Base-by-base conservation (phyloP, 1,140 invertebrate genomes). In the Formica selysi region DNA sequence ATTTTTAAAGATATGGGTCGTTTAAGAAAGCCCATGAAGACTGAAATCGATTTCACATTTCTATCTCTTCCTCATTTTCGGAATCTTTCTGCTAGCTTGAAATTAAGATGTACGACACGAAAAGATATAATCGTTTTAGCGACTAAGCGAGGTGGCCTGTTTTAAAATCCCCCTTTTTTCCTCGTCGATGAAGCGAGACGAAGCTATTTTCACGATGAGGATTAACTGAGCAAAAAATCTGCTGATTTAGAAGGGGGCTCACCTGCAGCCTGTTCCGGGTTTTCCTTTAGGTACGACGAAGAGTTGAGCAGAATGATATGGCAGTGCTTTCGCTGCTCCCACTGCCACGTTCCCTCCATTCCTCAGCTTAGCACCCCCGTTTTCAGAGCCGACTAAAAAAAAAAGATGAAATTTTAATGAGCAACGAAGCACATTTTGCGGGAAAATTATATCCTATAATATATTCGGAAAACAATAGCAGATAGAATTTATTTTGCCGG, bases 311-410 rank as follows among this genome's bases (percentile, higher is more conserved):
- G 92, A 93, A 93, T 93, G 91, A 91, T 94, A 93, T 92, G 92
- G 94, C 94, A 94, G 94, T 95, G 95, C 93, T 94, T 93, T 93
- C 93, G 94, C 94, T 95, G 94, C 93, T 93, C 93, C 92, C 93
- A 93, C 90, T 93, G 93, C 94, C 94, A 93, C 94, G 94, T 93
- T 91, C 89, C 92, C 94, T 95, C 95, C 95, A 95, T 95, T 94
- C 94, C 94, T 95, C 85, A 87, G 85, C 87, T 92, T 94, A 95
- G 92, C 92, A 92, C 83, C 89, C 76, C 84, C 90, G 76, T 85
- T 92, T 92, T 81, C 71, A 80, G 65, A 87, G 81, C 59, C 81
- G 88, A 90, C 89, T 90, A 32, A 54, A 68, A 87, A 61, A 54
- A 62, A 89, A 89, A 65, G 26, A 57, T 51, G 8, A 29, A n/a